Percentiles rank a stretch among this genome's conserved stretches.
Conservation (phyloP, 2,113 vertebrate species). For the Corydoras sp. region DNA sequence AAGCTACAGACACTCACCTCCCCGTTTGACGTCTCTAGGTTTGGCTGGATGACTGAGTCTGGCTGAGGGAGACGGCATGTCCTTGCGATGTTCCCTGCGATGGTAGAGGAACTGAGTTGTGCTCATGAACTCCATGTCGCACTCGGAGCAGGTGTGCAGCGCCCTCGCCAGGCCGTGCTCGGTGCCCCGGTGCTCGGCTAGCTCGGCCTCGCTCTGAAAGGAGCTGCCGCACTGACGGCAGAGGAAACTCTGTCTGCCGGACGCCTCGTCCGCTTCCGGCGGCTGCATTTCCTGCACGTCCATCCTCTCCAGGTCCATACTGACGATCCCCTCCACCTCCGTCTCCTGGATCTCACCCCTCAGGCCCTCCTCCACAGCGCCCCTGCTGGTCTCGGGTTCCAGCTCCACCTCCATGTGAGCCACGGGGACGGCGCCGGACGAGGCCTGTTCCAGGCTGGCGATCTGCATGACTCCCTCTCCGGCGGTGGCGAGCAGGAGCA, state of each 20-base stretch:
- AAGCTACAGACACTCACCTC: constrained; percentile 29
- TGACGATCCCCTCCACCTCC: constrained; percentile 6
- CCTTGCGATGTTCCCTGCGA: constrained; percentile 60
- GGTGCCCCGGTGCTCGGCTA: constrained; percentile 68
- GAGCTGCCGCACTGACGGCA: constrained; percentile 76
- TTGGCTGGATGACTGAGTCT: constrained; percentile 14
- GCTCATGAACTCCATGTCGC: constrained; percentile 77
- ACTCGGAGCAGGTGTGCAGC: constrained; percentile 70
- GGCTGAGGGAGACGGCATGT: background rate
- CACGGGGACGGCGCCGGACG: constrained; percentile 12
- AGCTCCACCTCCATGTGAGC: constrained; percentile 37
- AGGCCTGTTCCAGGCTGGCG: constrained; percentile 18
- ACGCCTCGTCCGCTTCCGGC: background rate
- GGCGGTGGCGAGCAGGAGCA: constrained; percentile 39
- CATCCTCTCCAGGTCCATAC: background rate
- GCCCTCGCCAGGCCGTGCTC: constrained; percentile 67
- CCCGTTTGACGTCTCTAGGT: constrained; percentile 15
- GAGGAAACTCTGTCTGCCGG: constrained; percentile 59
- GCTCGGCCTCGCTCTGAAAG: constrained; percentile 61
- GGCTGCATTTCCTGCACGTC: background rate
- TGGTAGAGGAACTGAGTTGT: constrained; percentile 89
- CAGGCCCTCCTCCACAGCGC: background rate
- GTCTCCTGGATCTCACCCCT: background rate
- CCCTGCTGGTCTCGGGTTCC: constrained; percentile 1
- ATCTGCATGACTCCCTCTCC: constrained; percentile 40